Evolutionary conservation across 2,113 vertebrate genomes (phyloP).

Genomic region (Aptenodytes forsteri): DNA sequence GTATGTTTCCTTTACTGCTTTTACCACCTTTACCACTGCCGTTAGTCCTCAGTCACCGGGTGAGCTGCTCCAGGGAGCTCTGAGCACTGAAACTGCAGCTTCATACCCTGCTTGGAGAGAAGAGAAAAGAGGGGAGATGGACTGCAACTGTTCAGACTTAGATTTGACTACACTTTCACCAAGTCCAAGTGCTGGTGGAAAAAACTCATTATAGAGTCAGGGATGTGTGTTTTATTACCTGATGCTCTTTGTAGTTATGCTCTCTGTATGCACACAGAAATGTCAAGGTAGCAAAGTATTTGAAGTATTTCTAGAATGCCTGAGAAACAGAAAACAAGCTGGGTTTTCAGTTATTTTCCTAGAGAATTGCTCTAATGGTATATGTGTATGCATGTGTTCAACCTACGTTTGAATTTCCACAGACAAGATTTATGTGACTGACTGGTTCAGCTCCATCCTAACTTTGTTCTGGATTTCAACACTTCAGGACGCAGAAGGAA

Average conservation of each 20-base stretch:
- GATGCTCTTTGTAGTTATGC: not conserved
- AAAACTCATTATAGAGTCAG: not conserved
- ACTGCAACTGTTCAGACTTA: not conserved
- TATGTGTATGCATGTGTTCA: not conserved
- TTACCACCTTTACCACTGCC: not conserved
- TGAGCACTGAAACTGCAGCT: not conserved
- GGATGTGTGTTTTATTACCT: not conserved
- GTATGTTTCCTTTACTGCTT: not conserved
- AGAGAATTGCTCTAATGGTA: not conserved
- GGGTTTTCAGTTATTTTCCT: not conserved
- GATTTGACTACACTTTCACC: not conserved
- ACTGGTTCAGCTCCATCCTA: not conserved
- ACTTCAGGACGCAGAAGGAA: not conserved
- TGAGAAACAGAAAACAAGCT: not conserved
- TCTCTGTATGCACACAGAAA: not conserved
- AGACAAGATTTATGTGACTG: not conserved
- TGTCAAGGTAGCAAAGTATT: not conserved
- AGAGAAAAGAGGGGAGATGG: not conserved
- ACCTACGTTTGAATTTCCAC: not conserved
- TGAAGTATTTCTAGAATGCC: not conserved
- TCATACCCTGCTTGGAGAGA: not conserved
- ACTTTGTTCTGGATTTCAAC: constrained; percentile 17
- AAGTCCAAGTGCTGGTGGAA: not conserved
- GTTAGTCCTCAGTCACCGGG: not conserved
- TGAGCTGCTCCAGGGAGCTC: not conserved